These are phyloP conservation scores for Eremophila alpestris DNA, from an alignment of 2,797 vertebrate genomes.

Conservation along the genomic window DNA sequence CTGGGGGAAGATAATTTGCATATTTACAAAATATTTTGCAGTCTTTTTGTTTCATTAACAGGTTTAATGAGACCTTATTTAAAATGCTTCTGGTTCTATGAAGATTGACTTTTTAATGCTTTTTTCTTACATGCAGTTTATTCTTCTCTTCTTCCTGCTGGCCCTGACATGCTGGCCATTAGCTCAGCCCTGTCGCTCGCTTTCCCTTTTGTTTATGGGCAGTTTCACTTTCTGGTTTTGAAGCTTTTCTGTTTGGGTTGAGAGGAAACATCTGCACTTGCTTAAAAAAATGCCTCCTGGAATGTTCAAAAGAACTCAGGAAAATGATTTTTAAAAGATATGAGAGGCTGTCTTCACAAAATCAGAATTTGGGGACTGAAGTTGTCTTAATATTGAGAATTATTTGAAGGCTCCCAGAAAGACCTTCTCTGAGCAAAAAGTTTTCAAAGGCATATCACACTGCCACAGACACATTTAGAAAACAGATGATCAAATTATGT, in stretches of 20 bases:
- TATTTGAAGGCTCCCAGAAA: slow-evolving; percentile 11
- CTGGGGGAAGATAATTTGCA: not conserved
- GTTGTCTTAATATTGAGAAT: not conserved
- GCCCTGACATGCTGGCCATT: not conserved
- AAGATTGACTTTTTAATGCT: not conserved
- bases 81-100: not conserved
- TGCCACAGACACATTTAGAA: slow-evolving; percentile 68
- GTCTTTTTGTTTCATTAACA: not conserved
- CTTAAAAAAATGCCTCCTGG: slow-evolving; percentile 38
- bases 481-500: slow-evolving; percentile 76
- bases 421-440: slow-evolving; percentile 9
- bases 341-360: slow-evolving; percentile 28
- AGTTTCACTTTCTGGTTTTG: slow-evolving; percentile 69
- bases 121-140: not conserved
- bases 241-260: slow-evolving; percentile 57
- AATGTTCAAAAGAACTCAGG: slow-evolving; percentile 52
- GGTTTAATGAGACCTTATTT: not conserved
- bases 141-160: not conserved
- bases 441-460: slow-evolving; percentile 28
- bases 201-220: slow-evolving; percentile 68
- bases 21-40: not conserved
- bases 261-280: slow-evolving; percentile 64
- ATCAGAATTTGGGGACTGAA: not conserved
- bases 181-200: not conserved
- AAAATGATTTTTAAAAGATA: slow-evolving; percentile 7